A percentile compares a stretch with the other conserved stretches of the same genome.
phyloP scores from a whole-genome alignment of 2,888 invertebrate species.

The Hipparchia sbordonii region DNA sequence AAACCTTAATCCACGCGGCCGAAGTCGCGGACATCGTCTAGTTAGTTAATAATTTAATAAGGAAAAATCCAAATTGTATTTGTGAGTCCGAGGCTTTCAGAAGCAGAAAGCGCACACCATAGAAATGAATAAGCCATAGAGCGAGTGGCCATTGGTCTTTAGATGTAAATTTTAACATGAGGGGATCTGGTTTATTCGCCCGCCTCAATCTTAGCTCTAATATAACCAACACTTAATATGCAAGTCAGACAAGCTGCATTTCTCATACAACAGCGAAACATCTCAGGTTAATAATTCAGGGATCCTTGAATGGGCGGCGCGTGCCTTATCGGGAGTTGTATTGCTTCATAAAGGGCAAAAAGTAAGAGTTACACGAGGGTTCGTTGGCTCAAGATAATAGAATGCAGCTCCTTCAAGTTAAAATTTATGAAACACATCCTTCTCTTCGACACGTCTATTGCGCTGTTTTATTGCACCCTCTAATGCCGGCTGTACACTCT shows the following conservation, averaged over 20 bases:
- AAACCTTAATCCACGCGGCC: too few species aligned
- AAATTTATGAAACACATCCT: constrained; percentile 21
- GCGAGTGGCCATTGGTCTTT: too few species aligned
- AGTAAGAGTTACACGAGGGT: constrained; percentile 43
- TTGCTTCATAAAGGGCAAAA: constrained; percentile 58
- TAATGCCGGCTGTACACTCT: neutral
- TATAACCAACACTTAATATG: constrained; percentile 13
- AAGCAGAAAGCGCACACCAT: too few species aligned
- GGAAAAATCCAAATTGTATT: too few species aligned
- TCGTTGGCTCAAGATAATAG: constrained; percentile 13
- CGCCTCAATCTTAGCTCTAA: neutral
- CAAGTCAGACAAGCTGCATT: constrained; percentile 5
- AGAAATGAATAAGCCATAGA: too few species aligned
- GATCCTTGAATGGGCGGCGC: constrained; percentile 50
- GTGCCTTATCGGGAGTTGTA: constrained; percentile 62
- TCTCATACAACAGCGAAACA: constrained; percentile 13
- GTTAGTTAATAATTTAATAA: too few species aligned
- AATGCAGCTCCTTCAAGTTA: constrained; percentile 5
- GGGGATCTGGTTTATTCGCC: neutral
- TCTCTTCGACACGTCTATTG: constrained; percentile 2
- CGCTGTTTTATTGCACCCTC: constrained; percentile 10
- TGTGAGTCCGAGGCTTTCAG: too few species aligned
- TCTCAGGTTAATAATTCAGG: constrained; percentile 50
- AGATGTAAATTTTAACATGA: neutral
- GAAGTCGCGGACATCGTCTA: too few species aligned